Conservation (phyloP, 1,140 invertebrate genomes). For the Formica selysi region DNA sequence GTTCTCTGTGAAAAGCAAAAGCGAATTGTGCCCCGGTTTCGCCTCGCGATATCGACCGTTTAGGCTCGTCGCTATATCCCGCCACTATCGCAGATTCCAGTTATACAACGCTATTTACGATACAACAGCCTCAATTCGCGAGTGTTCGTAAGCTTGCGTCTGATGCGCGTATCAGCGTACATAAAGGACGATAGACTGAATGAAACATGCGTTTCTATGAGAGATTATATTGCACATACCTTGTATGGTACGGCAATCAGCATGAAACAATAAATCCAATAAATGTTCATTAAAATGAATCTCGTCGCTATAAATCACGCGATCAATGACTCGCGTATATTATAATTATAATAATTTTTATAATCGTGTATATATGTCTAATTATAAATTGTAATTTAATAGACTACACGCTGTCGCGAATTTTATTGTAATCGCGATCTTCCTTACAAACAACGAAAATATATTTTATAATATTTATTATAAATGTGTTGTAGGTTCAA, state of each 20-base stretch:
- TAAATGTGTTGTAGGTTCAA: neutral
- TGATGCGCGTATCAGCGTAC: conserved; percentile 8
- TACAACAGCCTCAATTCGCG: conserved; percentile 7
- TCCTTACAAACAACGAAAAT: too few species aligned
- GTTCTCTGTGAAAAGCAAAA: conserved; percentile 57
- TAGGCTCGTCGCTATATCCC: conserved; percentile 46
- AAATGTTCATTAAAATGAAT: conserved; percentile 10
- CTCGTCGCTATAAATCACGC: neutral
- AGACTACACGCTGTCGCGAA: neutral
- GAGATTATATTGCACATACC: neutral
- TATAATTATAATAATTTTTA: neutral
- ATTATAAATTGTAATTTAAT: neutral
- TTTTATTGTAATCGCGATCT: neutral
- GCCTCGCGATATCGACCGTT: conserved; percentile 30
- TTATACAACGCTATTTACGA: conserved; percentile 39
- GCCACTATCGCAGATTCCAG: conserved; percentile 36
- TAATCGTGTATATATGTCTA: neutral
- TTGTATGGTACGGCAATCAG: neutral
- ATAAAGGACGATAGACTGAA: conserved; percentile 31
- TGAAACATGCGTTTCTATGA: conserved; percentile 38
- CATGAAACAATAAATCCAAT: conserved; percentile 3
- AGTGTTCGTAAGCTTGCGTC: neutral
- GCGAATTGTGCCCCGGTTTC: conserved; percentile 59
- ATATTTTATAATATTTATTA: neutral
- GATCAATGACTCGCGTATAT: neutral